Conservation (phyloP, 2,888 invertebrate species). For the Mellilla xanthometata region DNA sequence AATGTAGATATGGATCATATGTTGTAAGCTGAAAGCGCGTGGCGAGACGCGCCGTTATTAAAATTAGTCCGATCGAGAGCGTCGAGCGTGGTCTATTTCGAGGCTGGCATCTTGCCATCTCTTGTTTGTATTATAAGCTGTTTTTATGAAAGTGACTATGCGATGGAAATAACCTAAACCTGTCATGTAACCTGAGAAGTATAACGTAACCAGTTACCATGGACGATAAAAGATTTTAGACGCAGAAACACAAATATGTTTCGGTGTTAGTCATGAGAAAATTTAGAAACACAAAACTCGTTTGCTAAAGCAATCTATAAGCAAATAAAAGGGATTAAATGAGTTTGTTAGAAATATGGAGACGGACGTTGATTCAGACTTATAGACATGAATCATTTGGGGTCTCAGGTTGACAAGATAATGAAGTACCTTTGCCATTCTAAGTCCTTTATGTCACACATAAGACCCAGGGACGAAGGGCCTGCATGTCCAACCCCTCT, state of each 20-base stretch:
- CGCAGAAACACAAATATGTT: conserved; percentile 2
- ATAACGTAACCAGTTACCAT: conserved; percentile 43
- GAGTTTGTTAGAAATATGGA: conserved; percentile 44
- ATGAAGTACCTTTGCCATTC: conserved; percentile 87
- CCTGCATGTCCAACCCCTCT: conserved; percentile 97
- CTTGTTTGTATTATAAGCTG: conserved; percentile 82
- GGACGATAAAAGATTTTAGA: conserved; percentile 13
- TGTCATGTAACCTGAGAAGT: conserved; percentile 78
- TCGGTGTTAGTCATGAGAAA: conserved; percentile 11
- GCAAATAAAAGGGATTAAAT: conserved; percentile 51
- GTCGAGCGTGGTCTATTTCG: conserved; percentile 75
- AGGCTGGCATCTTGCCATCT: conserved; percentile 75
- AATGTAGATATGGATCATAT: conserved; percentile 51
- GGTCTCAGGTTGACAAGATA: conserved; percentile 28
- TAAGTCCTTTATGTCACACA: conserved; percentile 91
- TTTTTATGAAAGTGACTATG: conserved; percentile 82
- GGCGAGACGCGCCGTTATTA: conserved; percentile 66
- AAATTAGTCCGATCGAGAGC: conserved; percentile 78
- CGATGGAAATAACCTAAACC: conserved; percentile 81
- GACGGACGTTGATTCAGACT: conserved; percentile 39
- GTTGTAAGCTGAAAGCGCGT: conserved; percentile 57
- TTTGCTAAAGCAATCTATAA: conserved; percentile 65
- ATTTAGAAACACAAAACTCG: conserved; percentile 31
- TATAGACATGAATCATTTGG: conserved; percentile 48
- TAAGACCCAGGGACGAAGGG: conserved; percentile 91